Evolutionary conservation across 2,113 vertebrate genomes (phyloP).

Genomic region (Dicerorhinus sumatrensis): DNA sequence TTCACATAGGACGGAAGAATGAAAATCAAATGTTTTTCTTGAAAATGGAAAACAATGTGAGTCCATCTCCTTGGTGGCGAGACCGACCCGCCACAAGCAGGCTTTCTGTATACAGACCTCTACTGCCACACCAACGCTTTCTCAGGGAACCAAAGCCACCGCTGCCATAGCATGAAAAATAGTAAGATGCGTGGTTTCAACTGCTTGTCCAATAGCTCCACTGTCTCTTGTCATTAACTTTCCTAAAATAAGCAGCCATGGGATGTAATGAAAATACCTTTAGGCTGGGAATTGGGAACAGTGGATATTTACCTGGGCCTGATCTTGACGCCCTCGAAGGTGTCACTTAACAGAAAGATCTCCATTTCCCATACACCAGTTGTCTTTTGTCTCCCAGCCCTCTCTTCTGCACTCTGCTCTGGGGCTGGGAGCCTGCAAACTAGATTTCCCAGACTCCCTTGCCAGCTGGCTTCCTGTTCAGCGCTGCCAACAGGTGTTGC

Average conservation of each 20-base stretch:
- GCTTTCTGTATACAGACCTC: too few relatives aligned
- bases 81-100: accelerated
- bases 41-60: neutral
- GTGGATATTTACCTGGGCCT: neutral
- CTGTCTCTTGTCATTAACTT: neutral
- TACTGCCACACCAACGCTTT: accelerated
- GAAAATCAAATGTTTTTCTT: neutral
- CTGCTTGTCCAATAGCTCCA: neutral
- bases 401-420: neutral
- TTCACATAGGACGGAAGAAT: neutral
- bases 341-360: neutral
- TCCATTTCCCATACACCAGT: neutral
- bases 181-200: neutral
- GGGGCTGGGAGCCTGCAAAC: neutral
- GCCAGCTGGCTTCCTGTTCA: neutral
- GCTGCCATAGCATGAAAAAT: neutral
- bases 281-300: neutral
- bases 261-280: neutral
- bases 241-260: neutral
- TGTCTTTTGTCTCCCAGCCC: neutral
- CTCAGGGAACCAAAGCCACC: neutral
- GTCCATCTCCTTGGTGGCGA: neutral
- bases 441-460: neutral
- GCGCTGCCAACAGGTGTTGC: neutral
- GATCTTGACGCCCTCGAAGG: neutral